Conservation (phyloP, 2,888 invertebrate genomes). For the Antheraea assamensis region DNA sequence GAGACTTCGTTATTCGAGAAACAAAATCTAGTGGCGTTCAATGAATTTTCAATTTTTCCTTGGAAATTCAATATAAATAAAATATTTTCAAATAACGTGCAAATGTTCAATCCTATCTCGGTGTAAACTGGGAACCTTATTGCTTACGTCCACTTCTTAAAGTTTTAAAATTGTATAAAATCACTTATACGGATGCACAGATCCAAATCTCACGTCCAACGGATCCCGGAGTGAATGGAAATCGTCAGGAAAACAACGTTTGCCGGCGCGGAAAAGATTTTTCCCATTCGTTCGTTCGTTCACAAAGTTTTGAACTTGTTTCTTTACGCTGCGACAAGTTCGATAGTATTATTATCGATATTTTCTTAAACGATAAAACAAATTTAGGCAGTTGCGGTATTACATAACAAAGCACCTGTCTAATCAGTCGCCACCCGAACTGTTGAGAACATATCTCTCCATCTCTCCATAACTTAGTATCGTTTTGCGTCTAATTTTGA, state of each 20-base stretch:
- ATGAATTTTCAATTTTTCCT: not conserved
- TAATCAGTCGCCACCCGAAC: not conserved
- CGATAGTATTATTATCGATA: slow-evolving; percentile 13
- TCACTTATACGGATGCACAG: slow-evolving; percentile 34
- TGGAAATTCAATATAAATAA: not conserved
- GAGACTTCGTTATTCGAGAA: no score
- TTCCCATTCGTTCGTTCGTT: slow-evolving; percentile 42
- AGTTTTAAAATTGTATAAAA: slow-evolving; percentile 34
- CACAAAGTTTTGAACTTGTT: slow-evolving; percentile 8
- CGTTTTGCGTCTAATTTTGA: not conserved
- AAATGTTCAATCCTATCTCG: slow-evolving; percentile 1
- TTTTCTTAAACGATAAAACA: not conserved
- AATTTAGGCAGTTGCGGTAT: not conserved
- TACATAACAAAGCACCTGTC: not conserved
- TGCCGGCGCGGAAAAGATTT: slow-evolving; percentile 47
- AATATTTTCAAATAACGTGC: not conserved
- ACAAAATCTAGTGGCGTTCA: not conserved
- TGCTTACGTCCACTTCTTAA: slow-evolving; percentile 20
- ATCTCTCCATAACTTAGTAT: not conserved
- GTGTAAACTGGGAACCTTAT: slow-evolving; percentile 7
- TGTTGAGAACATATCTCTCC: not conserved
- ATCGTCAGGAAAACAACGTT: slow-evolving; percentile 56
- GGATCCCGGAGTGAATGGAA: slow-evolving; percentile 49
- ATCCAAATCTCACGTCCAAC: slow-evolving; percentile 31
- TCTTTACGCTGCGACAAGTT: slow-evolving; percentile 9